A percentile compares a stretch with the other conserved stretches of the same genome.
These are phyloP conservation scores for Drosophila oshimai DNA, from an alignment of 1,140 invertebrate species.

Conservation along the genomic window DNA sequence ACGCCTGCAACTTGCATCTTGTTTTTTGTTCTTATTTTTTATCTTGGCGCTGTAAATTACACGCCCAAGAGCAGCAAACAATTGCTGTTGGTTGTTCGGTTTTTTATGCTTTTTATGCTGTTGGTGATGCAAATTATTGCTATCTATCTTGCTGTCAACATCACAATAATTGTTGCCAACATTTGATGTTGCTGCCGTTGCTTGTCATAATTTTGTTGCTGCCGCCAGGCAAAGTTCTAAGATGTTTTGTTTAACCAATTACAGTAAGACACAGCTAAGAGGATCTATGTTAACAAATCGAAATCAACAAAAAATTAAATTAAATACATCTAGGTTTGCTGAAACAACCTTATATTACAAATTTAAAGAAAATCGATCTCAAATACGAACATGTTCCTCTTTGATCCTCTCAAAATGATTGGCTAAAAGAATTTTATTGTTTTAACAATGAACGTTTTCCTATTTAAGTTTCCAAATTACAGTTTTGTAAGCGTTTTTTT, in stretches of 20 bases:
- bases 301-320: no score
- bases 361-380: no score
- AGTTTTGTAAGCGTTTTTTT: no score
- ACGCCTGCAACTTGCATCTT: constrained; percentile 25
- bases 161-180: constrained; percentile 72
- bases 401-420: no score
- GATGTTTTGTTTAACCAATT: constrained; percentile 13
- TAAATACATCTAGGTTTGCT: no score
- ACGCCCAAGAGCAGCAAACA: constrained; percentile 24
- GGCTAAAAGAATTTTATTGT: no score
- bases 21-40: constrained; percentile 38
- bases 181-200: constrained; percentile 55
- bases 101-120: no score
- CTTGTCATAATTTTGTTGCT: constrained; percentile 59
- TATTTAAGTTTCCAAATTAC: no score
- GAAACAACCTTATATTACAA: no score
- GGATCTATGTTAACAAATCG: no score
- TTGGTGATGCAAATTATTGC: constrained; percentile 60
- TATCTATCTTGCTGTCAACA: constrained; percentile 73
- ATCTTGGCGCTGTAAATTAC: constrained; percentile 57
- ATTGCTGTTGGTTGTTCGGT: constrained; percentile 7
- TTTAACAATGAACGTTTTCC: no score
- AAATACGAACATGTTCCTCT: no score
- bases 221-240: constrained; percentile 36
- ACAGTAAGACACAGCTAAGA: constrained; percentile 1